Evolutionary conservation across 2,888 invertebrate genomes (phyloP), one percentile per base, ranked within the genome.

Genomic region (Lithophane semibrunnea): DNA sequence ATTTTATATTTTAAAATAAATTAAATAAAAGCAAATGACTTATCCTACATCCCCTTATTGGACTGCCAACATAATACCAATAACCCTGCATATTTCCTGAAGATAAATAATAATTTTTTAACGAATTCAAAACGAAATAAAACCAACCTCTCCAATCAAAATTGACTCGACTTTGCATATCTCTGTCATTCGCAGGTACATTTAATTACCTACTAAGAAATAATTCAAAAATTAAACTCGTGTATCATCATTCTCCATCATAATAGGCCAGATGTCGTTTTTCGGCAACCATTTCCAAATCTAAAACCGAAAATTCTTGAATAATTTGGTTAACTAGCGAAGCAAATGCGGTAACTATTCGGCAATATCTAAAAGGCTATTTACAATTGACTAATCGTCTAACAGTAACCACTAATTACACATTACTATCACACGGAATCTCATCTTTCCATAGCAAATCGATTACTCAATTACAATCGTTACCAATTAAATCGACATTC

Each of bases 341-440:
- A 73, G 0, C 80, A 29, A 73, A 84, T 58, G n/a, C 13, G 21
- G 37, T 52, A 67, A 67, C 61, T 71, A 37, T 73, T 79, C 68
- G 80, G 64, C 18, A 66, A 54, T 74, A 24, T 66, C 44, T 44
- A 82, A 68, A 80, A 66, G 18, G 47, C 18, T 54, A 12, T 54
- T 9, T 67, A 84, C 16, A 67, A 70, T 72, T 74, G 29, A 66
- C 37, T 84, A 75, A 82, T 82, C 49, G 73, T 21, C 24, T 79
- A 82, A 86, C 83, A 61, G 73, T 80, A 77, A 74, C 44, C 61
- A 42, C 69, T 75, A 75, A 75, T 75, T 82, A 65, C 37, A 75
- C 49, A 80, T 82, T 82, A 80, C 76, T 73, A 69, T 72, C 75
- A 75, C 77, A 73, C 71, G 42, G 60, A 75, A 85, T 64, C 42